Evolutionary conservation across 2,113 vertebrate genomes (phyloP).

Genomic region (Bos indicus): DNA sequence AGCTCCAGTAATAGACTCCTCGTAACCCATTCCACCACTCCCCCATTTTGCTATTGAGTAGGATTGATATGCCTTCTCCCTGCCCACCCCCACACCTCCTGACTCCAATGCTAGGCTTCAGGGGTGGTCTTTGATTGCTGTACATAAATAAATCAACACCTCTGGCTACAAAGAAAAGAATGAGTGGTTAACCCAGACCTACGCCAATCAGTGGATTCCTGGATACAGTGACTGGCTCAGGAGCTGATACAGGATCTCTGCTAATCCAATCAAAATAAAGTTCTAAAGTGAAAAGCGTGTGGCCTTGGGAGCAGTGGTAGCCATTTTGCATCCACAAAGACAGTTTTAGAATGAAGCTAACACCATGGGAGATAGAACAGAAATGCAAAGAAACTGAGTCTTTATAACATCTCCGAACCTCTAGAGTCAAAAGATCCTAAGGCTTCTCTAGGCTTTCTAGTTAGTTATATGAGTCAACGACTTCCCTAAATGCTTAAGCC

Average conservation of each 20-base stretch:
- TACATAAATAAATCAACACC: background rate
- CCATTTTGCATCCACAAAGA: background rate
- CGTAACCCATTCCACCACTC: background rate
- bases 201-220: background rate
- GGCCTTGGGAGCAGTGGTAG: background rate
- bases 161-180: constrained; percentile 25
- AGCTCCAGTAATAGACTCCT: background rate
- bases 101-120: background rate
- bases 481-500: background rate
- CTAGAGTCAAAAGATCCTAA: background rate
- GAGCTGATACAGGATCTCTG: background rate
- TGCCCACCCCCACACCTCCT: background rate
- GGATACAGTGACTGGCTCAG: background rate
- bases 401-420: background rate
- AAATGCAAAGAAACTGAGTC: background rate
- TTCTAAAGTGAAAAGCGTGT: background rate
- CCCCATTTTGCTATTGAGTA: background rate
- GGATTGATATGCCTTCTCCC: background rate
- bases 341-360: constrained; percentile 13
- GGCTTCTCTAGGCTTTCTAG: background rate
- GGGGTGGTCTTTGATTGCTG: background rate
- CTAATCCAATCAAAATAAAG: constrained; percentile 1
- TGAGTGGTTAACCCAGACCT: background rate
- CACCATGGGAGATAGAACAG: background rate
- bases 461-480: background rate